Conservation (phyloP, 2,888 invertebrate species). For the Actias luna region DNA sequence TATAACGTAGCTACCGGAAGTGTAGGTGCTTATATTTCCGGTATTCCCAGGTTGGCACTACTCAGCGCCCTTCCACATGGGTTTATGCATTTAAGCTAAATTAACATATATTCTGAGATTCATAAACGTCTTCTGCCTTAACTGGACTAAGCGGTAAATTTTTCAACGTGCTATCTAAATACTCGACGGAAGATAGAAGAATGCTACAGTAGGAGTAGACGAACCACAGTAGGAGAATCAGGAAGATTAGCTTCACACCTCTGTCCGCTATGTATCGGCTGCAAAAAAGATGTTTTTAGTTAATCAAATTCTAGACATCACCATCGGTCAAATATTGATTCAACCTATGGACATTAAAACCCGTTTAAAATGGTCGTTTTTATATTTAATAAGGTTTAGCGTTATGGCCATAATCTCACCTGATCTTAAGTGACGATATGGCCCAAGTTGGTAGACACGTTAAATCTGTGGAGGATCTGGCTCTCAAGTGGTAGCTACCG, state of each 20-base stretch:
- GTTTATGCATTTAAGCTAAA: background rate
- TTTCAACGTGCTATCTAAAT: slow-evolving; percentile 8
- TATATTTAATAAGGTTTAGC: too few relatives aligned
- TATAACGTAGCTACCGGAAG: too few relatives aligned
- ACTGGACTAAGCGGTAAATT: slow-evolving; percentile 4
- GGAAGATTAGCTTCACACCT: slow-evolving; percentile 41
- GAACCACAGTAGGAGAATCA: slow-evolving; percentile 20
- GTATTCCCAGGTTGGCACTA: too few relatives aligned
- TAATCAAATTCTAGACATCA: background rate
- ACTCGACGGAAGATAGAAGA: slow-evolving; percentile 6
- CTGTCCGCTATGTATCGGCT: slow-evolving; percentile 61
- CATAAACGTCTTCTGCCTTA: background rate
- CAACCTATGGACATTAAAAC: too few relatives aligned
- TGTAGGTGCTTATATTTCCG: too few relatives aligned
- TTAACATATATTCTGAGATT: background rate
- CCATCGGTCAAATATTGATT: too few relatives aligned
- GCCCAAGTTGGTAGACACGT: too few relatives aligned
- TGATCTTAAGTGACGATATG: too few relatives aligned
- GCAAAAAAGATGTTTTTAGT: slow-evolving; percentile 28
- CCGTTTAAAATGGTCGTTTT: too few relatives aligned
- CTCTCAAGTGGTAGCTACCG: too few relatives aligned
- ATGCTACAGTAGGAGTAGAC: slow-evolving; percentile 7
- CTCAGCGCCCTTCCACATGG: background rate
- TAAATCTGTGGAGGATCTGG: too few relatives aligned
- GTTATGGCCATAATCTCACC: too few relatives aligned